These are phyloP conservation scores for Astatotilapia flaviijosephi DNA, from an alignment of 2,113 vertebrate species.

Conservation along the genomic window DNA sequence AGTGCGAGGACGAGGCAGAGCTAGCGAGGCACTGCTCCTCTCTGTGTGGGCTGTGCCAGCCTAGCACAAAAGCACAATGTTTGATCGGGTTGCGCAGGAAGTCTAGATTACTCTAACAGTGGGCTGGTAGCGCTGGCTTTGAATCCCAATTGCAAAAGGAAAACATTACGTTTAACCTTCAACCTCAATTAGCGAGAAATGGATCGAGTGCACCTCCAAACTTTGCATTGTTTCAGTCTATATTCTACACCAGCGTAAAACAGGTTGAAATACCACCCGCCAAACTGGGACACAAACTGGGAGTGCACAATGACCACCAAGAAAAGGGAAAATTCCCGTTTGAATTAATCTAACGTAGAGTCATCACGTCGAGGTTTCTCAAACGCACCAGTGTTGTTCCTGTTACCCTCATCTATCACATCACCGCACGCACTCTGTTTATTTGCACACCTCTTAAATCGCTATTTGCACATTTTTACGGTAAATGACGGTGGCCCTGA, in stretches of 20 bases:
- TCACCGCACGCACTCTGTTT: accelerated
- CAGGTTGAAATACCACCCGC: too few relatives aligned
- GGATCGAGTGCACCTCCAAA: not conserved
- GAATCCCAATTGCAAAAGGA: not conserved
- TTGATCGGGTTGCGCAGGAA: conserved; percentile 17
- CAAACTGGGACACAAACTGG: not conserved
- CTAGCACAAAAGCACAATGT: conserved; percentile 27
- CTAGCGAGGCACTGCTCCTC: conserved; percentile 30
- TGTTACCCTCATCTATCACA: not conserved
- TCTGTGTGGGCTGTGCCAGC: conserved; percentile 47
- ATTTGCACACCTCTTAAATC: not conserved
- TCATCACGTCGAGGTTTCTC: not conserved
- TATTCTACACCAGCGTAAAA: not conserved
- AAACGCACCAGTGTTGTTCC: not conserved
- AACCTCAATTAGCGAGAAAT: not conserved
- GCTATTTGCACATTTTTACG: not conserved
- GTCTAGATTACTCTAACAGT: conserved; percentile 3
- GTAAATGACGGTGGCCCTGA: not conserved
- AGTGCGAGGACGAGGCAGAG: conserved; percentile 35
- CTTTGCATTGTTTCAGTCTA: not conserved
- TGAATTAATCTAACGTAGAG: not conserved
- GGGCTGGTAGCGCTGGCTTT: not conserved
- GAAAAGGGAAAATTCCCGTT: not conserved
- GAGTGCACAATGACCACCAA: not conserved
- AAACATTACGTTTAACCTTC: not conserved